phyloP scores from a whole-genome alignment of 2,888 invertebrate species.

The Drosophila quinaria region DNA sequence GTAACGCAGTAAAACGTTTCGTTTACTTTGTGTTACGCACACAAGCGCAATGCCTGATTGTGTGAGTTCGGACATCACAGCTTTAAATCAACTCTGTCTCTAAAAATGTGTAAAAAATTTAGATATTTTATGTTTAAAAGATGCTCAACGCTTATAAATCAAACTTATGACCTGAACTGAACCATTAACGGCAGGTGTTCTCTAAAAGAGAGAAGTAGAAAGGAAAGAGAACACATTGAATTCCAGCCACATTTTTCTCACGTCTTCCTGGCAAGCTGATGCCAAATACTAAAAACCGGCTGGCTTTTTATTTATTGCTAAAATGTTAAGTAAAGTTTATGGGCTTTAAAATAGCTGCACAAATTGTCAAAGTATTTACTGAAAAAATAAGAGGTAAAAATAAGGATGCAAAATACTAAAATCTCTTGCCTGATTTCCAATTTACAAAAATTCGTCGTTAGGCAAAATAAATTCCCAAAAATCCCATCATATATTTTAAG shows the following conservation, averaged over 20 bases:
- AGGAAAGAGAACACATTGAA: conserved; percentile 3
- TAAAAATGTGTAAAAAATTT: conserved; percentile 30
- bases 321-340: conserved; percentile 53
- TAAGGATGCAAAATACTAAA: not conserved
- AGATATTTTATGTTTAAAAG: conserved; percentile 17
- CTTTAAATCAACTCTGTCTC: not conserved
- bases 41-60: too few species aligned
- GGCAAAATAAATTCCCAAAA: conserved; percentile 8
- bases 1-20: too few species aligned
- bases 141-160: not conserved
- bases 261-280: conserved; percentile 54
- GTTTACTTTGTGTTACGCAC: too few species aligned
- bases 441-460: not conserved
- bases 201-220: not conserved
- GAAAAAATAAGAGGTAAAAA: not conserved
- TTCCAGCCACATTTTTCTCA: conserved; percentile 58
- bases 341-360: conserved; percentile 5
- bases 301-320: conserved; percentile 65
- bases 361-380: conserved; percentile 1
- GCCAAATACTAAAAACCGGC: conserved; percentile 37
- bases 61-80: too few species aligned
- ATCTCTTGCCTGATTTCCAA: not conserved
- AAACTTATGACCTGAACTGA: not conserved
- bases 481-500: conserved; percentile 5
- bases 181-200: conserved; percentile 10